These are phyloP conservation scores for Pegoplata infirma DNA, from an alignment of 2,888 invertebrate species.

Conservation along the genomic window DNA sequence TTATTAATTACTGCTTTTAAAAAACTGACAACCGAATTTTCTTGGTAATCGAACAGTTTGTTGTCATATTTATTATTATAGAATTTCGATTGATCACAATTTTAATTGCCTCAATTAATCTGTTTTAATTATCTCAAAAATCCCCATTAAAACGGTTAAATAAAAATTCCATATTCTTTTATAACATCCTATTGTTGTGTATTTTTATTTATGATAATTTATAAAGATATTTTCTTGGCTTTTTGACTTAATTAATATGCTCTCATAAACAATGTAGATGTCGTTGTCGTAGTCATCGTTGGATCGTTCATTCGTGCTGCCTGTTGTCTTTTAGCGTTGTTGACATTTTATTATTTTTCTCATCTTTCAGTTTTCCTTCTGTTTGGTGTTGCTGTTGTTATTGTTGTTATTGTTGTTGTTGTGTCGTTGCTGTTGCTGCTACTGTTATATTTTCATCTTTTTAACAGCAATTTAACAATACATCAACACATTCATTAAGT, in stretches of 20 bases:
- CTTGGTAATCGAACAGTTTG: no score
- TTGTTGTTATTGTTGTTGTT: no score
- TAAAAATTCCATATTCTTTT: no score
- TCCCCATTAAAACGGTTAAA: no score
- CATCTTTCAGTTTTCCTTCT: background rate
- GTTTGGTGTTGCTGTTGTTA: background rate
- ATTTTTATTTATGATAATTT: conserved; percentile 18
- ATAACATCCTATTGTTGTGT: no score
- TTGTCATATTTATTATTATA: no score
- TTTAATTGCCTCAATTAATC: no score
- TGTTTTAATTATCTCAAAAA: no score
- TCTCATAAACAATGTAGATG: conserved; percentile 17
- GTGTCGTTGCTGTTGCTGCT: no score
- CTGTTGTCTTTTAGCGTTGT: conserved; percentile 29
- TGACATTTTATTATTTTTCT: conserved; percentile 46
- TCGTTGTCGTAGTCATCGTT: background rate
- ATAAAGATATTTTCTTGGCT: conserved; percentile 41
- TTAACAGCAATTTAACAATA: conserved; percentile 51
- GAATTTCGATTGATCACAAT: no score
- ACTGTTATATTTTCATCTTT: conserved; percentile 11
- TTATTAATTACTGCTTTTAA: no score
- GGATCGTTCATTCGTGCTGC: background rate
- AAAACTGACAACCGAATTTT: no score
- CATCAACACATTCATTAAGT: conserved; percentile 58
- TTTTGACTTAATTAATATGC: conserved; percentile 53